phyloP scores from a whole-genome alignment of 2,113 vertebrate genomes.

The Sinosuthora webbiana region DNA sequence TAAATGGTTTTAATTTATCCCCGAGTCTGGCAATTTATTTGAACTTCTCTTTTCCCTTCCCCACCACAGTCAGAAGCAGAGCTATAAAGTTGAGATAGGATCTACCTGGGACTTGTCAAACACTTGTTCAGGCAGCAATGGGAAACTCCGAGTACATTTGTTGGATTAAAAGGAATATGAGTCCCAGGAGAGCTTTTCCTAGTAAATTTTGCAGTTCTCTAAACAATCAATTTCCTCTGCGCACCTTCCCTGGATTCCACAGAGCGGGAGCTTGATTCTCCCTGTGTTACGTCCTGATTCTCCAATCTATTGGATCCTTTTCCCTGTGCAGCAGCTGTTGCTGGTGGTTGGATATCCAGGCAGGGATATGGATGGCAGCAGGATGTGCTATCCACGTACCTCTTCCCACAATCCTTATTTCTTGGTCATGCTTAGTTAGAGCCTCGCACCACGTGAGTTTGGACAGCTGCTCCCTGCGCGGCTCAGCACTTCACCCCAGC shows the following conservation, averaged over 20 bases:
- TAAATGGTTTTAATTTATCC: neutral
- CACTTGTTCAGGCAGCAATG: neutral
- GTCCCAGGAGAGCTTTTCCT: neutral
- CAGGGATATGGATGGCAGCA: neutral
- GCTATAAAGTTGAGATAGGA: neutral
- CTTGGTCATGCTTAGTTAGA: conserved; percentile 38
- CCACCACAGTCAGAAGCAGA: neutral
- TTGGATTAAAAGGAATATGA: neutral
- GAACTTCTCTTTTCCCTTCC: neutral
- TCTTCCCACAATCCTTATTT: neutral
- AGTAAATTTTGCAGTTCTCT: neutral
- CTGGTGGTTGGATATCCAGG: neutral
- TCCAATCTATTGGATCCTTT: neutral
- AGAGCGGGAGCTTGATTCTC: neutral
- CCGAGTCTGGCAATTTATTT: neutral
- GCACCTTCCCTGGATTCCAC: neutral
- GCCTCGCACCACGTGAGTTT: conserved; percentile 1
- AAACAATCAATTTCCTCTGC: neutral
- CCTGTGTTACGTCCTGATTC: neutral
- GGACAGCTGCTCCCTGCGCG: conserved; percentile 37
- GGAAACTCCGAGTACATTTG: neutral
- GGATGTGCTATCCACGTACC: neutral
- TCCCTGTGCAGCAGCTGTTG: neutral
- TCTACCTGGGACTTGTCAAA: neutral
- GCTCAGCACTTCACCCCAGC: neutral